Base-by-base conservation (phyloP, 2,113 vertebrate species). In the Periophthalmodon schlosseri region DNA sequence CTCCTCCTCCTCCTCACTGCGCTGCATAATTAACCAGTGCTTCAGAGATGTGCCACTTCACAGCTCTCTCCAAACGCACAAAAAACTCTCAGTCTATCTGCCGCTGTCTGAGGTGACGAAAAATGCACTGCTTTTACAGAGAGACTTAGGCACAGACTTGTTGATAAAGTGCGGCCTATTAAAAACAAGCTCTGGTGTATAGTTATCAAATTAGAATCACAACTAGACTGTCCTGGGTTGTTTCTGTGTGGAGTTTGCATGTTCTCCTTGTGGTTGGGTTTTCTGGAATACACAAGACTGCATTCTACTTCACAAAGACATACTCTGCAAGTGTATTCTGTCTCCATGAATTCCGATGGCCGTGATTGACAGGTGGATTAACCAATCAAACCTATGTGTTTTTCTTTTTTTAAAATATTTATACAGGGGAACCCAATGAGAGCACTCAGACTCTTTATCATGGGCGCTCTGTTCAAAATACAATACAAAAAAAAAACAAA, bases 11-110 rank as follows among this genome's bases (percentile, higher is more conserved):
- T 39, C 63, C 34, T 65, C 63, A 65, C 34, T 65, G 63, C 36
- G 33, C 63, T 65, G 63, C 63, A 65, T 65, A 65, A 65, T 65
- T 65, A 65, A 65, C 63, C 63, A 65, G 34, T 21, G 34, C 63
- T 65, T 36, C 34, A 44, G 63, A 65, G 34, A 65, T 65, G 34
- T 44, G 63, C 63, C 63, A 65, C 63, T 65, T 65, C 63, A 65
- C 63, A 39, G 63, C 63, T 65, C 63, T 21, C 34, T 65, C 34
- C 63, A 44, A 44, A 65, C 36, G 63, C 63, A 65, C 63, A 65
- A 65, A 65, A 34, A 11, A 10, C 15, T 34, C 63, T 44, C 18
- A 12, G 18, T 65, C 34, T 65, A 13, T 65, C 33, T n/a, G 34
- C 63, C 63, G 9, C 33, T 44, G 34, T 65, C 34, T 44, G 63